Percentiles rank a stretch among this genome's conserved stretches.
Evolutionary conservation across 2,113 vertebrate genomes (phyloP).

Genomic region (Carassius carassius): DNA sequence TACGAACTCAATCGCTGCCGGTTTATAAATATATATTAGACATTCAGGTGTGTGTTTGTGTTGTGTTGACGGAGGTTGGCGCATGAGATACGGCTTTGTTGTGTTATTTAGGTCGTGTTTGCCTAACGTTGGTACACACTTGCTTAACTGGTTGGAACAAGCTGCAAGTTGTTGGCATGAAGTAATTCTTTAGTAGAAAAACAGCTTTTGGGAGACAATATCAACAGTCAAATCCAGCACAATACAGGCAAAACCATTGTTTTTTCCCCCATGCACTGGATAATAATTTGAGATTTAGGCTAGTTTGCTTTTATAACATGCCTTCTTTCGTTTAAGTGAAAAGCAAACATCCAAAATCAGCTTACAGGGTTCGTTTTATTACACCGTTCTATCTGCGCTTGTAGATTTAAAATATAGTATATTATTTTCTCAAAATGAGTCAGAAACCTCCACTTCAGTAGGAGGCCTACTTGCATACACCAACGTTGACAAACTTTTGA

Average conservation of each 20-base stretch:
- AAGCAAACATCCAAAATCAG: not conserved
- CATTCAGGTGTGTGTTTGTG: not conserved
- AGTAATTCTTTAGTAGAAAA: not conserved
- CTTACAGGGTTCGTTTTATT: not conserved
- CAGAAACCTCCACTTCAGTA: not conserved
- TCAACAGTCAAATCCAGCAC: not conserved
- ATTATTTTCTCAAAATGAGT: not conserved
- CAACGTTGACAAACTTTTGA: not conserved
- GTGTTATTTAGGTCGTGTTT: constrained; percentile 20
- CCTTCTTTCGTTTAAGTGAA: not conserved
- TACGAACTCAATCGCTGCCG: not conserved
- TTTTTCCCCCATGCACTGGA: not conserved
- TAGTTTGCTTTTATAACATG: not conserved
- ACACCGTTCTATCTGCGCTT: not conserved
- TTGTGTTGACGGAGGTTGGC: not conserved
- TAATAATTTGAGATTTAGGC: not conserved
- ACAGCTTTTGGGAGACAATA: not conserved
- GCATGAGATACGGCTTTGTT: not conserved
- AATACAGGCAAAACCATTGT: not conserved
- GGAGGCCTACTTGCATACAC: not conserved
- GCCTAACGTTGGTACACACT: constrained; percentile 38
- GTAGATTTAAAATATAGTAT: not conserved
- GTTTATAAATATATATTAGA: not conserved
- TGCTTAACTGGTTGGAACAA: constrained; percentile 23
- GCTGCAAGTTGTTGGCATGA: constrained; percentile 32